Conservation (phyloP, 53 echinoderm and acorn worm species). For the Echinometra lucunter region DNA sequence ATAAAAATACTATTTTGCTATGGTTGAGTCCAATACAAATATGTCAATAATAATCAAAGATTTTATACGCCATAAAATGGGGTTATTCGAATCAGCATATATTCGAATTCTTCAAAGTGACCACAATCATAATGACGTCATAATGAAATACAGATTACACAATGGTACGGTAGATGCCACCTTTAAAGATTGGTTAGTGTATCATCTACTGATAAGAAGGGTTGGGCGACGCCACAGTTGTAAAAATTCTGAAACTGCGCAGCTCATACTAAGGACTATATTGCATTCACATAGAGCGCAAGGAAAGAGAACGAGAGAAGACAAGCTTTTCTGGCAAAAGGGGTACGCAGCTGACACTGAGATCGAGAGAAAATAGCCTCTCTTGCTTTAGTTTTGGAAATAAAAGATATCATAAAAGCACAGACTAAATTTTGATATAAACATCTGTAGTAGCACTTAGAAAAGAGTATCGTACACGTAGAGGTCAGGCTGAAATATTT, state of each 20-base stretch:
- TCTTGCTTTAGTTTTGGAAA: no score
- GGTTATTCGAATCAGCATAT: not conserved
- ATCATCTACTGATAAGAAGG: not conserved
- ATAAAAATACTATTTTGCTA: no score
- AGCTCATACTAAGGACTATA: not conserved
- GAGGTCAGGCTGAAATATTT: not conserved
- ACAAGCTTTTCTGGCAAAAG: not conserved
- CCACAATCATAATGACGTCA: not conserved
- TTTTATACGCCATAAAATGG: not conserved
- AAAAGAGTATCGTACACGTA: no score
- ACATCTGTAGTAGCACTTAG: not conserved
- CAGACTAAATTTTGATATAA: not conserved
- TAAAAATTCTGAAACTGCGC: not conserved
- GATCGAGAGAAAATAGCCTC: not conserved
- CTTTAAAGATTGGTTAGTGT: not conserved
- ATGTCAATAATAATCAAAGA: not conserved
- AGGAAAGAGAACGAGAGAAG: no score
- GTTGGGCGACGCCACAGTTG: not conserved
- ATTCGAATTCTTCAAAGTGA: not conserved
- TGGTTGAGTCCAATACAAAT: no score
- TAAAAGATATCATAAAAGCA: no score
- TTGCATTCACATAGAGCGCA: not conserved
- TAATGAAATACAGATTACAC: not conserved
- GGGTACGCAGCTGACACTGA: no score
- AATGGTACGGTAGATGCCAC: not conserved